These are phyloP conservation scores for Euwallacea fornicatus DNA, from an alignment of 1,140 invertebrate species.

Conservation along the genomic window DNA sequence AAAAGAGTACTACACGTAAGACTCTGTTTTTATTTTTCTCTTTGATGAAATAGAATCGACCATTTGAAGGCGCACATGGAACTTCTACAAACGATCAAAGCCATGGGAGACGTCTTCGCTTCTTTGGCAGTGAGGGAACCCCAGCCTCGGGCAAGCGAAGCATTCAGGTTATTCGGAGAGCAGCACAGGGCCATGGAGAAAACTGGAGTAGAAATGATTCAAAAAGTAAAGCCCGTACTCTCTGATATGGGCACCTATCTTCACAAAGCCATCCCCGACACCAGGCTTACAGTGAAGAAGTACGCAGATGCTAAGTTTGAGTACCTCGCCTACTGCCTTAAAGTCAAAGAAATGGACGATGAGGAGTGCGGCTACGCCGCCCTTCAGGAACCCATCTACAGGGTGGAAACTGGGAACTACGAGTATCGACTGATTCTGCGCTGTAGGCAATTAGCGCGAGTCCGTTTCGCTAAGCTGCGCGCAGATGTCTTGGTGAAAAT, in stretches of 20 bases:
- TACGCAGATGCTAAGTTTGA: constrained; percentile 98
- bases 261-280: constrained; percentile 97
- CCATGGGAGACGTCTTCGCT: constrained; percentile 93
- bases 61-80: constrained; percentile 61
- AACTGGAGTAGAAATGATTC: constrained; percentile 87
- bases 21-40: not conserved
- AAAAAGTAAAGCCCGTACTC: constrained; percentile 88
- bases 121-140: constrained; percentile 94
- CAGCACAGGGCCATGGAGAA: constrained; percentile 93
- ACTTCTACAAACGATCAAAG: constrained; percentile 67
- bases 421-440: constrained; percentile 92
- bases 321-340: constrained; percentile 97
- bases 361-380: constrained; percentile 94
- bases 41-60: constrained; percentile 17
- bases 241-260: constrained; percentile 94
- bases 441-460: constrained; percentile 91
- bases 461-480: constrained; percentile 87
- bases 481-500: constrained; percentile 96
- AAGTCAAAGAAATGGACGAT: constrained; percentile 98
- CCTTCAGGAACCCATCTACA: constrained; percentile 94
- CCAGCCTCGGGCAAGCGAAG: constrained; percentile 91
- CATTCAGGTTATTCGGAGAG: constrained; percentile 93
- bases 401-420: constrained; percentile 98
- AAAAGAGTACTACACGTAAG: constrained; percentile 62
- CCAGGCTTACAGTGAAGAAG: constrained; percentile 94